Percentiles rank a stretch among this genome's conserved stretches.
Conservation (phyloP, 2,888 invertebrate genomes). For the Thera obeliscata region DNA sequence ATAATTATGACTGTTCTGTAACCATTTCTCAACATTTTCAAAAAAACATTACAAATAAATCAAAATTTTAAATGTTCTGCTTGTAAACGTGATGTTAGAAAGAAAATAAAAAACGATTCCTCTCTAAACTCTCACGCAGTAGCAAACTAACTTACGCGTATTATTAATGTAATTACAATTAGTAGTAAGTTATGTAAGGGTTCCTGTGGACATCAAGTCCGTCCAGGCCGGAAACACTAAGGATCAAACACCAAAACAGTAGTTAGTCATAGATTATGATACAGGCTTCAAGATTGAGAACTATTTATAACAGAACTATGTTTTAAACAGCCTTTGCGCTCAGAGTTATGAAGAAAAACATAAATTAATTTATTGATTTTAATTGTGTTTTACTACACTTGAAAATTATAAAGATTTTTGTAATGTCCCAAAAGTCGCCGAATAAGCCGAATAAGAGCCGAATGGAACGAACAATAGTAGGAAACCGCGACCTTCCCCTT, state of each 20-base stretch:
- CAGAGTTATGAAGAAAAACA: no score
- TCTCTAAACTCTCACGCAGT: neutral
- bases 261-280: conserved; percentile 67
- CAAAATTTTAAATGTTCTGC: no score
- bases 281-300: conserved; percentile 57
- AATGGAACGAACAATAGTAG: no score
- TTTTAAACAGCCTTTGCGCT: neutral
- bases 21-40: neutral
- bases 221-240: conserved; percentile 70
- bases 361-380: no score
- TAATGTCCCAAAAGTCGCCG: no score
- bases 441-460: no score
- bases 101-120: neutral
- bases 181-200: conserved; percentile 63
- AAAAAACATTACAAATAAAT: no score
- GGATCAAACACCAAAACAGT: conserved; percentile 83
- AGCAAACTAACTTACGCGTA: neutral
- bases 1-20: neutral
- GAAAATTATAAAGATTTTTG: no score
- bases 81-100: no score
- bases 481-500: no score
- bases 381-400: no score
- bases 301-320: conserved; percentile 2
- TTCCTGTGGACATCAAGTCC: conserved; percentile 80
- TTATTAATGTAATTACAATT: conserved; percentile 13